Evolutionary conservation across 2,888 invertebrate genomes (phyloP), one percentile per base, ranked within the genome.

Genomic region (Formica aserva): DNA sequence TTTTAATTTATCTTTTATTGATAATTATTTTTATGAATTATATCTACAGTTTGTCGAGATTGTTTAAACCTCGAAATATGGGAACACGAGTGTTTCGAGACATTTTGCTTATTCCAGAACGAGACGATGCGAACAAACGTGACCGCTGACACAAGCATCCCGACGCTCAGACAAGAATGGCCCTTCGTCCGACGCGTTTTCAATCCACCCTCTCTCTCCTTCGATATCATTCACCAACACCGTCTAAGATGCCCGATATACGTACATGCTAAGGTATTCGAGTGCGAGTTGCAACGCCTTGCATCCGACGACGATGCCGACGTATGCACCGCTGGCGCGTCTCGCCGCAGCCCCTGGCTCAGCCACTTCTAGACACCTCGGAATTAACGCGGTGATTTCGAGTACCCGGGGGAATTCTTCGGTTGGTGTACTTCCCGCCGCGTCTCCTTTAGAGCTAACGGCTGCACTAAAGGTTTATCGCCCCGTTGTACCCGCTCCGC

Each of bases 311-410:
- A n/a, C 82, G 71, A 52, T 71, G 67, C 45, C 69, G 80, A 71
- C 72, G 83, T 83, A 85, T 77, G 83, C 84, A 87, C 67, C 76
- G 8, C 35, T 41, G 57, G 82, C 63, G 57, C 72, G 57, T 77
- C 82, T 78, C 82, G 62, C 77, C 80, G 84, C 82, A 72, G 85
- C 48, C 18, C 82, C 85, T 87, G 82, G 85, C 84, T 87, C 88
- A 90, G 90, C 90, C 88, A 91, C 90, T 90, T 90, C 69, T 85
- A 87, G 91, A 90, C 91, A 89, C 90, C 91, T 90, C 65, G 83
- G 84, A 89, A 91, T 88, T 88, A 89, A 88, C 88, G 87, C 83
- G 86, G 87, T 87, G 86, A 90, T 89, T 87, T 87, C 86, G 69
- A 87, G 89, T 80, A 83, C 85, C 75, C 69, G 38, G 18, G 85